A percentile compares a stretch with the other conserved stretches of the same genome.
These are phyloP conservation scores for Grantiella picta DNA, from an alignment of 2,113 vertebrate species.

Conservation along the genomic window DNA sequence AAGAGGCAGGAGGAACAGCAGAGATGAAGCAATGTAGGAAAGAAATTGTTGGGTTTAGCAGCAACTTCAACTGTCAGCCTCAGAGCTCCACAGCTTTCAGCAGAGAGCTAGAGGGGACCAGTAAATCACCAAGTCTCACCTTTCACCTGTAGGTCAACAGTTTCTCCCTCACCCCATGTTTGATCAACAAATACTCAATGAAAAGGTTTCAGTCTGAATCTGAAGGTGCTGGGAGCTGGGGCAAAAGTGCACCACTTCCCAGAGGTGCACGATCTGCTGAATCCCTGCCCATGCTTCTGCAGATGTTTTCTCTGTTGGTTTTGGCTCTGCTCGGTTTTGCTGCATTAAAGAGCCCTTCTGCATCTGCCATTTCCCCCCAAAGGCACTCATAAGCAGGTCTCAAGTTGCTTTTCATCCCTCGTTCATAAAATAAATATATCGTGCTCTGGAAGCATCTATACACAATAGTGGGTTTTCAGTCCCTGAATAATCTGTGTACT, in stretches of 20 bases:
- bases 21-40: not conserved
- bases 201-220: not conserved
- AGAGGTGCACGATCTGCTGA: rapidly evolving
- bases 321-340: not conserved
- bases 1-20: not conserved
- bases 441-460: not conserved
- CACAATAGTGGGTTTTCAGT: not conserved
- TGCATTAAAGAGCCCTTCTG: not conserved
- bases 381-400: not conserved
- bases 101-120: not conserved
- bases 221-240: not conserved
- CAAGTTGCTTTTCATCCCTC: not conserved
- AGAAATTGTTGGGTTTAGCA: not conserved
- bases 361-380: not conserved
- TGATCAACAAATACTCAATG: not conserved
- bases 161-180: not conserved
- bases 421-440: not conserved
- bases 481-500: not conserved
- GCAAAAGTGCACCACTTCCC: not conserved
- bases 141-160: not conserved
- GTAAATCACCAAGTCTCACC: not conserved
- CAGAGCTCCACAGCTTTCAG: not conserved
- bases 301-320: not conserved
- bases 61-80: not conserved
- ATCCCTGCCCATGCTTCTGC: not conserved